Base-by-base conservation (phyloP, 2,888 invertebrate species). In the Dexiosoma caninum region DNA sequence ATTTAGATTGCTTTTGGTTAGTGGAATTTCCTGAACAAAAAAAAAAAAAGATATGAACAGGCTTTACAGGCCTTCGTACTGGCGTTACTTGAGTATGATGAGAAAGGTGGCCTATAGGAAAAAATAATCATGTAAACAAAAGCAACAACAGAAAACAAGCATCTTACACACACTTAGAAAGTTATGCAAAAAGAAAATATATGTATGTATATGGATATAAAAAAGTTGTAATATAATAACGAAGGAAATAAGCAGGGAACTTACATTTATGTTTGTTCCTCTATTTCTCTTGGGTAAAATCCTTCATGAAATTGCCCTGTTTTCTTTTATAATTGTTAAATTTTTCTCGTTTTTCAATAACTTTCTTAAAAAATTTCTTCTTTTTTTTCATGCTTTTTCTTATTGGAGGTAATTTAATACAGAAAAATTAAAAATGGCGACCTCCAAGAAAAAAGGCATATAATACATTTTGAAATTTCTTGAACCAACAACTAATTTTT, bases 361-460 rank as follows among this genome's bases (percentile, higher is more conserved):
- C 49, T 70, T 77, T 77, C 53, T 49, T 57, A n/a, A 23, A 70
- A 55, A 21, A 44, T 70, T 70, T 77, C 46, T 49, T 66, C 57
- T 30, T 70, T 69, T 76, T 76, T 69, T 44, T 76, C 53, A 69
- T 69, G 44, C 53, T 70, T 70, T 70, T 76, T 51, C 60, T 70
- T 62, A 32, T 66, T 75, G 37, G 27, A 77, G 69, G 69, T 77
- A 77, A 77, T 77, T 77, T 69, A 77, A 77, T 69, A 77, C 76
- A 62, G 69, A 77, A 70, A 77, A 70, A 77, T 77, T 70, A 70
- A 77, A 77, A 70, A 77, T 77, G 77, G 77, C 77, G 77, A 70
- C 77, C 46, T 27, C 64, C 40, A 23, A 40, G 46, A 49, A 70
- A 55, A 49, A 55, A 27, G 27, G 14, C 37, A 46, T 64, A 55